A percentile compares a stretch with the other conserved stretches of the same genome.
Evolutionary conservation across 1,140 invertebrate species (phyloP).

Genomic region (Zaprionus lachaisei): DNA sequence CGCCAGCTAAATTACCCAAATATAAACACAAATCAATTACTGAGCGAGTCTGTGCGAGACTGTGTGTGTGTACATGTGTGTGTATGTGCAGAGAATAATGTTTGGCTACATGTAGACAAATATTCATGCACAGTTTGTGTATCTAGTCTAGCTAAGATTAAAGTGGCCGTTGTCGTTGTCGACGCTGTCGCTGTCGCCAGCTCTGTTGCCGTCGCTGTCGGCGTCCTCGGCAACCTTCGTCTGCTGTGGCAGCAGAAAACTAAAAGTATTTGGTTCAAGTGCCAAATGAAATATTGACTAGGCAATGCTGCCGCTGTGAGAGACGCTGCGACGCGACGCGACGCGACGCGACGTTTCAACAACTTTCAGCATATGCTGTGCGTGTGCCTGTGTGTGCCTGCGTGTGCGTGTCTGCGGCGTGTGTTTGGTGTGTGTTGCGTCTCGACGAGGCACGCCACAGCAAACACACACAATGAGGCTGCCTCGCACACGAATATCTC

Average conservation of each 20-base stretch:
- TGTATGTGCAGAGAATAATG: constrained; percentile 3
- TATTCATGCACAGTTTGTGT: constrained; percentile 3
- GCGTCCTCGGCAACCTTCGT: constrained; percentile 46
- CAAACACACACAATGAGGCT: neutral
- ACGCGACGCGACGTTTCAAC: neutral
- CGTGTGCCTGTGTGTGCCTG: neutral
- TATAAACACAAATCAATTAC: constrained; percentile 49
- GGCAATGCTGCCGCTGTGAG: constrained; percentile 54
- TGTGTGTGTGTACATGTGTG: neutral
- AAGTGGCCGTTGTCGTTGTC: constrained; percentile 27
- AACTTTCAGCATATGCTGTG: constrained; percentile 65
- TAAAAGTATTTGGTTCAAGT: constrained; percentile 82
- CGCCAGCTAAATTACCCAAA: constrained; percentile 42
- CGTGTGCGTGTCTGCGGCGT: constrained; percentile 3
- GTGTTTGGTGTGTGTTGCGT: neutral
- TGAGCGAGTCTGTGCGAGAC: neutral
- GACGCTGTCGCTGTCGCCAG: neutral
- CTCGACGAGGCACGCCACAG: too few relatives aligned
- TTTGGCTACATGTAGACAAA: constrained; percentile 14
- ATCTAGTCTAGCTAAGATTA: constrained; percentile 24
- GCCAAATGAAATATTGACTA: constrained; percentile 83
- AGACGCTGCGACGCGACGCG: constrained; percentile 45
- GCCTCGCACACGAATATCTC: neutral
- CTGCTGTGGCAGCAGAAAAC: constrained; percentile 58
- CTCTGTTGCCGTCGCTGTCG: neutral